These are phyloP conservation scores for Penaeus vannamei DNA, from an alignment of 1,140 invertebrate species.

Conservation along the genomic window DNA sequence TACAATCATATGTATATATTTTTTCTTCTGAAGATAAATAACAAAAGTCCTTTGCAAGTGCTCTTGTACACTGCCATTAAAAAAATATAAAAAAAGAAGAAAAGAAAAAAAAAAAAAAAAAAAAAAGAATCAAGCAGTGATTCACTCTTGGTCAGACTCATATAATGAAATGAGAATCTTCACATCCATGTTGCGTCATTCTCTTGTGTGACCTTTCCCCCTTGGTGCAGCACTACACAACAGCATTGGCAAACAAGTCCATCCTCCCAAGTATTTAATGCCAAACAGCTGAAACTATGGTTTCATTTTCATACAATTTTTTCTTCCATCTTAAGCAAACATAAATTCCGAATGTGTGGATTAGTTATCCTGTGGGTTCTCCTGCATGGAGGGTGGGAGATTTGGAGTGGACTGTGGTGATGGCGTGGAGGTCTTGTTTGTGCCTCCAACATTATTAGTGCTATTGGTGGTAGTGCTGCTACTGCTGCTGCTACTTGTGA, in stretches of 20 bases:
- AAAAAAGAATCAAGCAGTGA: not conserved
- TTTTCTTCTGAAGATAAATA: not conserved
- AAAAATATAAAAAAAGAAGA: not conserved
- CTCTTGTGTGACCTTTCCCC: constrained; percentile 34
- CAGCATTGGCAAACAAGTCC: too few relatives aligned
- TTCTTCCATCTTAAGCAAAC: too few relatives aligned
- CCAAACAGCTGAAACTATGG: too few relatives aligned
- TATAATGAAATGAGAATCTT: constrained; percentile 31
- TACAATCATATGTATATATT: constrained; percentile 29
- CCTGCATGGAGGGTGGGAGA: too few relatives aligned
- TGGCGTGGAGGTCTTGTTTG: not conserved
- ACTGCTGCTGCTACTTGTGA: constrained; percentile 13
- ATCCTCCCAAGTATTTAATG: too few relatives aligned
- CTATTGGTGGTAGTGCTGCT: not conserved
- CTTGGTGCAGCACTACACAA: too few relatives aligned
- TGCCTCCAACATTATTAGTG: not conserved
- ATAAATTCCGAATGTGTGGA: too few relatives aligned
- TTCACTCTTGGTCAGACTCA: constrained; percentile 22
- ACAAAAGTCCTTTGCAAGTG: too few relatives aligned
- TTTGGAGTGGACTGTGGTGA: too few relatives aligned
- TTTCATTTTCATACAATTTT: too few relatives aligned
- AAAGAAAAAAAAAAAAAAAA: not conserved
- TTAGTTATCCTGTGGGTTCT: too few relatives aligned
- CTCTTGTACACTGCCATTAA: not conserved
- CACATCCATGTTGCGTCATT: not conserved